Evolutionary conservation across 2,888 invertebrate species (phyloP), one percentile per base, ranked within the genome.

Genomic region (Gortyna flavago): DNA sequence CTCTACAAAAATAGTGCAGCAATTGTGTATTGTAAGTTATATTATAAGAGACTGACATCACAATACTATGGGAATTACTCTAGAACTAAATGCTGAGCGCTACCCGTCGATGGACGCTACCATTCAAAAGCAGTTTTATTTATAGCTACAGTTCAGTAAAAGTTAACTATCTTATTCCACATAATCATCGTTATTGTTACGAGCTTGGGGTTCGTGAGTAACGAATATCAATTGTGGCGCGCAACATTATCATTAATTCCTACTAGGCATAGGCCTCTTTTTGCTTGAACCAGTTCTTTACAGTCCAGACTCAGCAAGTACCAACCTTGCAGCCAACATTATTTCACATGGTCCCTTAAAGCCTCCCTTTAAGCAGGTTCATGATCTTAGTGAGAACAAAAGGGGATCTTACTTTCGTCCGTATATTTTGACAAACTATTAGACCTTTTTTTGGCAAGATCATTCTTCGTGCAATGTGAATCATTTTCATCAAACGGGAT

Each of bases 401-500:
- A 21, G 44, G 29, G 18, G 8, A 18, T 59, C n/a, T 59, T n/a
- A 18, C 18, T 9, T 8, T 21, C 9, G 6, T 29, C 29, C 2
- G 16, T 25, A 32, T 25, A 25, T 70, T 41, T 41, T 5, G 38
- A 25, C 29, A 35, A 32, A 2, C 16, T 48, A 5, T 54, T 13
- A 1, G 25, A 13, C 25, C 21, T 44, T 9, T 32, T 6, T 35
- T 2, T 16, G 35, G 21, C 35, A 68, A 68, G 41, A 41, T 73
- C 21, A 54, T 54, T 48, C 0, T 13, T 48, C 18, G 13, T 70
- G 71, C 29, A 11, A 72, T 32, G 38, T 16, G 5, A 51, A 54
- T 48, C 2, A 61, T 61, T 18, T 25, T 25, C 25, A 77, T 77
- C 16, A n/a, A 77, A 41, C 21, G 21, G n/a, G 8, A 38, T n/a